Conservation (phyloP, 2,797 vertebrate genomes). For the Rhynchonycteris naso region DNA sequence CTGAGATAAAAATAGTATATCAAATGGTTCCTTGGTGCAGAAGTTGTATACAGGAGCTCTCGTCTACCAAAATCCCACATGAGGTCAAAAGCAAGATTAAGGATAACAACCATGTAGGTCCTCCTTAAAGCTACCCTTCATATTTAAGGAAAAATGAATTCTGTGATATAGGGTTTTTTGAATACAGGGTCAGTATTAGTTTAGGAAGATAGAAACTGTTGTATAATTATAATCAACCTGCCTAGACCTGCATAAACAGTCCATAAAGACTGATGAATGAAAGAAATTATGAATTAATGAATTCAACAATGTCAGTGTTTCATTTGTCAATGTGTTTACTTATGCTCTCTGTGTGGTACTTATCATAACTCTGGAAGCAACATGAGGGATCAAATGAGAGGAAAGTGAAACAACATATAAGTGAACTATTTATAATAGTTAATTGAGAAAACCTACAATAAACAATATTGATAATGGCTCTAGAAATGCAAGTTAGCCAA, state of each 20-base stretch:
- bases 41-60: not conserved
- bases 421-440: not conserved
- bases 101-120: not conserved
- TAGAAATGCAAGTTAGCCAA: conserved; percentile 24
- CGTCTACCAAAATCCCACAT: not conserved
- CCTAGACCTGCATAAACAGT: not conserved
- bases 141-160: conserved; percentile 13
- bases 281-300: conserved; percentile 18
- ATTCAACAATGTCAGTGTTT: not conserved
- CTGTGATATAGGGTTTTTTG: not conserved
- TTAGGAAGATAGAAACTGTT: not conserved
- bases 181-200: not conserved
- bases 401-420: not conserved
- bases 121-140: conserved; percentile 1
- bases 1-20: conserved; percentile 52
- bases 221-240: not conserved
- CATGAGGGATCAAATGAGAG: not conserved
- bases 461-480: not conserved
- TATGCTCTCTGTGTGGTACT: not conserved
- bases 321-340: not conserved
- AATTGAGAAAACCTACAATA: conserved; percentile 41
- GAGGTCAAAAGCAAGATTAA: not conserved
- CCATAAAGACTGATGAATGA: not conserved
- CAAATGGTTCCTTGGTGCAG: not conserved
- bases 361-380: not conserved